A percentile compares a stretch with the other conserved stretches of the same genome.
Evolutionary conservation across 2,888 invertebrate genomes (phyloP).

Genomic region (Tipula vernalis): DNA sequence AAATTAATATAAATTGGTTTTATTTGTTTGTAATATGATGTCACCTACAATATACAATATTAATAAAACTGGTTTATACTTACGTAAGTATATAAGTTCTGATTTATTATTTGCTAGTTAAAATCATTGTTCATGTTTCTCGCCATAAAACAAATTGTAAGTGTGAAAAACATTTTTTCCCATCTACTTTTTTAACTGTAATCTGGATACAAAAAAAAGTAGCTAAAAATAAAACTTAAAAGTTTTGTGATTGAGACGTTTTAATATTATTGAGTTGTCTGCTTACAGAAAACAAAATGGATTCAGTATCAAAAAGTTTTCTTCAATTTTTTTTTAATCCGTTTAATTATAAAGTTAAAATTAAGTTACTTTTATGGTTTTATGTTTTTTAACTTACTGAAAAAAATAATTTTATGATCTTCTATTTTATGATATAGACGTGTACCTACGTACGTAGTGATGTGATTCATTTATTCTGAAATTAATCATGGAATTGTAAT

Average conservation of each 20-base stretch:
- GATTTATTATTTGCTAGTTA: background rate
- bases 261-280: background rate
- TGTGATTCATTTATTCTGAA: background rate
- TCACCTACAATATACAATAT: background rate
- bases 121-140: background rate
- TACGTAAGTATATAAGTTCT: background rate
- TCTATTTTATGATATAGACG: no score
- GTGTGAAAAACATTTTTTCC: background rate
- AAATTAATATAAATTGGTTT: background rate
- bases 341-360: background rate
- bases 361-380: background rate
- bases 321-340: background rate
- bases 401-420: background rate
- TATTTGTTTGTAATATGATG: background rate
- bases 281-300: background rate
- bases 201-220: background rate
- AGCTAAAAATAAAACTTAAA: background rate
- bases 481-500: background rate
- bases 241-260: background rate
- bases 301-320: background rate
- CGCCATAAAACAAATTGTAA: background rate
- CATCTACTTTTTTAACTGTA: background rate
- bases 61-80: no score
- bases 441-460: background rate
- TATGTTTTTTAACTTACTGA: background rate